These are phyloP conservation scores for Remorina albescens DNA, from an alignment of 2,797 vertebrate species.

Conservation along the genomic window DNA sequence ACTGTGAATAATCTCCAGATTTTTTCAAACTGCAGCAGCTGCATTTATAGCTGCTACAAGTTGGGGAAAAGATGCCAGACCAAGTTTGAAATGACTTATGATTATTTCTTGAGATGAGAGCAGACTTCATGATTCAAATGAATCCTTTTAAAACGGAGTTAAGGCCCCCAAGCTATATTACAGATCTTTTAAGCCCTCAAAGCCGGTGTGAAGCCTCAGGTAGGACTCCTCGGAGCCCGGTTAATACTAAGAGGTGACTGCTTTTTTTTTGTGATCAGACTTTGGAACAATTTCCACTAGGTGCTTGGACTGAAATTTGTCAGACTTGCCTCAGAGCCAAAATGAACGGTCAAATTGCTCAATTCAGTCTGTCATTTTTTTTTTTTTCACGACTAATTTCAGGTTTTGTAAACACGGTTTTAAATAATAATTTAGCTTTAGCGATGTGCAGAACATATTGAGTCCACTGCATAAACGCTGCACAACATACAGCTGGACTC, in stretches of 20 bases:
- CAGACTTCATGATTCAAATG: slow-evolving; percentile 30
- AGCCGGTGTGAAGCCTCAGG: slow-evolving; percentile 34
- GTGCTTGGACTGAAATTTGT: slow-evolving; percentile 24
- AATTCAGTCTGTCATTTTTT: background rate
- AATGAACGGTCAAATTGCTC: slow-evolving; percentile 9
- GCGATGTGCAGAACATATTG: too few species aligned
- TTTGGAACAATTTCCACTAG: slow-evolving; percentile 25
- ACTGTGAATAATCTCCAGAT: slow-evolving; percentile 13
- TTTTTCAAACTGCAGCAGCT: slow-evolving; percentile 10
- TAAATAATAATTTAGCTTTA: background rate
- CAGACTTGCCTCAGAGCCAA: background rate
- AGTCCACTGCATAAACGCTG: too few species aligned
- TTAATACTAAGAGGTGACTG: slow-evolving; percentile 33
- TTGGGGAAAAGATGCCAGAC: background rate
- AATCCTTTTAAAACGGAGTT: slow-evolving; percentile 43
- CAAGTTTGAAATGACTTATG: slow-evolving; percentile 21
- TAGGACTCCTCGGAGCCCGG: background rate
- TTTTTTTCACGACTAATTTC: background rate
- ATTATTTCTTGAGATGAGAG: slow-evolving; percentile 34
- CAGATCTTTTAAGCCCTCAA: slow-evolving; percentile 47
- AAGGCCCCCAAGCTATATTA: slow-evolving; percentile 9
- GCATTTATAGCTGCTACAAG: slow-evolving; percentile 3
- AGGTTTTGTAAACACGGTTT: background rate
- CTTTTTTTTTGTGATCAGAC: slow-evolving; percentile 34
- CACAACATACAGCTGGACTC: background rate